Evolutionary conservation across 2,113 vertebrate species (phyloP), one percentile per base, ranked within the genome.

Genomic region (Neodon shergylaensis): DNA sequence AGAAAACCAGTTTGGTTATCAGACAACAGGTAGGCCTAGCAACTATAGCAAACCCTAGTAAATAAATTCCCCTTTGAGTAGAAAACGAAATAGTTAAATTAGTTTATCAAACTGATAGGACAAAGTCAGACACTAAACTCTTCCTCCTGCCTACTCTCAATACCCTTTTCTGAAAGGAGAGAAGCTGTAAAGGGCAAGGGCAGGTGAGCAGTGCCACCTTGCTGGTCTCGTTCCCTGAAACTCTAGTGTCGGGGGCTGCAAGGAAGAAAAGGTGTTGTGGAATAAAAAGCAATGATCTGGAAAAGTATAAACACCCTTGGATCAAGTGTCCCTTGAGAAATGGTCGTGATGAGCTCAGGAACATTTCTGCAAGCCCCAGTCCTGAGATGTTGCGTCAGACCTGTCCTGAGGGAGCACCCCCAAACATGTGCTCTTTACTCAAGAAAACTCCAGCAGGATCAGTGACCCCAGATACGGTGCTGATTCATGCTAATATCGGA

Each of bases 1-100:
- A 95, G 81, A 92, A 97, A 97, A 86, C 5, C 36, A 88, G 52
- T 52, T 65, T 96, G 47, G 8, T 92, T 91, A 88, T 83, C 47
- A 90, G 88, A 86, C 6, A 94, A 52, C 68, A 39, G 84, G 92
- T 28, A 58, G 44, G n/a, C 26, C n/a, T 89, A 44, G 65, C 42
- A 83, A 2, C 28, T 78, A 94, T 49, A 70, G 42, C n/a, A 82
- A 93, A 83, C 9, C n/a, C 31, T 36, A 58, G 19, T 76, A 89
- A 91, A 94, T 78, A 83, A 72, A 90, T 86, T 84, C 42, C 93
- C 70, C 42, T 92, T 72, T 96, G 7, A 65, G 10, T 58, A 93
- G 73, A 66, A 94, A 86, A 88, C 76, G 31, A 94, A 97, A 70
- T 85, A 85, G 66, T 83, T 47, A 90, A 88, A 81, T 87, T 54